Evolutionary conservation across 2,113 vertebrate species (phyloP).

Genomic region (Ageneiosus marmoratus): DNA sequence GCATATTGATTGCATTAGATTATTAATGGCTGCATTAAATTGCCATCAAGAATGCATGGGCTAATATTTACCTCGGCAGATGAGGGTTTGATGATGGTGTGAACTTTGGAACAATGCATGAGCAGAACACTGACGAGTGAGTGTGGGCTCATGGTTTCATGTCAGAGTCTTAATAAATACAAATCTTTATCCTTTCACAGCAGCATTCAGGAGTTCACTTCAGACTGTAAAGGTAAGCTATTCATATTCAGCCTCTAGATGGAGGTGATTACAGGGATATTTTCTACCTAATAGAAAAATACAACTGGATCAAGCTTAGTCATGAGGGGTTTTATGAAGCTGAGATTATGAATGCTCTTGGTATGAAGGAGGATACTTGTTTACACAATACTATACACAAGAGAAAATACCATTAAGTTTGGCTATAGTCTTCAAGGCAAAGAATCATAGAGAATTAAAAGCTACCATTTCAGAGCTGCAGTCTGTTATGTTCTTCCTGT

Average conservation of each 20-base stretch:
- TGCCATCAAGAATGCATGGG: slow-evolving; percentile 62
- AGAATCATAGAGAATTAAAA: background rate
- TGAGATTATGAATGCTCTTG: background rate
- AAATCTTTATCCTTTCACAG: background rate
- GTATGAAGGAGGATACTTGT: background rate
- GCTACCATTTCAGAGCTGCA: background rate
- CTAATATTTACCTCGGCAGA: slow-evolving; percentile 53
- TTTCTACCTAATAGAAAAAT: background rate
- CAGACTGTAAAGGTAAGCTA: background rate
- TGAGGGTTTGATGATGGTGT: slow-evolving; percentile 28
- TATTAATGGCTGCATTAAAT: slow-evolving; percentile 69
- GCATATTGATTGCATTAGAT: slow-evolving; percentile 56
- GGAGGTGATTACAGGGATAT: background rate
- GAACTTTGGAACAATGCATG: slow-evolving; percentile 3
- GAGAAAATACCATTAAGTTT: background rate
- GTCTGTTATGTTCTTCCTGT: background rate
- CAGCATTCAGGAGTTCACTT: background rate
- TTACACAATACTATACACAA: background rate
- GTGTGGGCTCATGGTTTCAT: background rate
- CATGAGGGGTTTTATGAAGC: background rate
- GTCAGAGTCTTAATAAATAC: slow-evolving; percentile 34
- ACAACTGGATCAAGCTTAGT: background rate
- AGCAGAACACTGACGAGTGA: background rate
- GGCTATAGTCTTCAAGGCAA: no score
- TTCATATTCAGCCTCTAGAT: background rate